Conservation (phyloP, 2,888 invertebrate species). For the Rutpela maculata region DNA sequence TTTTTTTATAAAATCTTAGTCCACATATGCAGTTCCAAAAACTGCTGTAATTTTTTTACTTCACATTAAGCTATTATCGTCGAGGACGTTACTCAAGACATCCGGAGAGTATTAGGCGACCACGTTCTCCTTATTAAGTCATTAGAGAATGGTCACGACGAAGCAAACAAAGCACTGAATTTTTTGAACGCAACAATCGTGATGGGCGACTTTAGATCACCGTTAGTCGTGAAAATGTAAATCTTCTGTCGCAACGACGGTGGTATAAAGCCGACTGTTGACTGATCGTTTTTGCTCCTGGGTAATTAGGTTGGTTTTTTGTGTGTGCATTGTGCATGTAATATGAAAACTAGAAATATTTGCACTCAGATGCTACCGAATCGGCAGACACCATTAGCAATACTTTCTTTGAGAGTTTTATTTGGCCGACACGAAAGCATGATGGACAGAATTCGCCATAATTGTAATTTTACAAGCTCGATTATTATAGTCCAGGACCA, state of each 20-base stretch:
- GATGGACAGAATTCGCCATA: too few relatives aligned
- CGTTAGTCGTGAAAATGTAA: slow-evolving; percentile 1
- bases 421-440: too few relatives aligned
- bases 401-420: too few relatives aligned
- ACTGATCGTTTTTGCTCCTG: neutral
- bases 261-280: neutral
- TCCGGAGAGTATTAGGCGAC: neutral
- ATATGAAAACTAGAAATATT: too few relatives aligned
- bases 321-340: neutral
- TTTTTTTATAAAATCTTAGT: too few relatives aligned
- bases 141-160: slow-evolving; percentile 6
- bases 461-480: too few relatives aligned
- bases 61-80: neutral
- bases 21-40: too few relatives aligned
- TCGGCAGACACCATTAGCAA: too few relatives aligned
- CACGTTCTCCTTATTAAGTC: slow-evolving; percentile 3
- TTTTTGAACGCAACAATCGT: neutral
- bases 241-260: neutral
- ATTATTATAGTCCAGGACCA: too few relatives aligned
- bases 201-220: neutral
- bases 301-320: neutral
- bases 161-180: neutral
- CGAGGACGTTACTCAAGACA: neutral
- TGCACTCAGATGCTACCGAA: too few relatives aligned
- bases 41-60: neutral